A percentile compares a stretch with the other conserved stretches of the same genome.
Evolutionary conservation across 2,113 vertebrate species (phyloP).

Genomic region (Lates calcarifer): DNA sequence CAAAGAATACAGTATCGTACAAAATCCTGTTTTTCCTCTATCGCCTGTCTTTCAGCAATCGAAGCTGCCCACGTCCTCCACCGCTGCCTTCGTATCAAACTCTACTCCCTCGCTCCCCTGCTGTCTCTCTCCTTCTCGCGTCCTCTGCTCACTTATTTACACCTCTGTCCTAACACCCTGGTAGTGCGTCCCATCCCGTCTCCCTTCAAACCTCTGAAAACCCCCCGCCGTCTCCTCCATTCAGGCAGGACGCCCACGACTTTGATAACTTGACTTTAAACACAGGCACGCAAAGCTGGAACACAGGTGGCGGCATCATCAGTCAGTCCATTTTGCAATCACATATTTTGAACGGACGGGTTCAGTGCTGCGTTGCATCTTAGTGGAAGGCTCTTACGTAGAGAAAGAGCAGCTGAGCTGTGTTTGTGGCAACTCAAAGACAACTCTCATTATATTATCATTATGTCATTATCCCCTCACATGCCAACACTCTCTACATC

Average conservation of each 20-base stretch:
- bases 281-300: not conserved
- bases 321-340: too few species aligned
- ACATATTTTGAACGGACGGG: not conserved
- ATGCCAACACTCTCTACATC: not conserved
- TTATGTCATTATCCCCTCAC: not conserved
- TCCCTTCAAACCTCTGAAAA: slow-evolving; percentile 40
- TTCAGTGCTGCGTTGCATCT: not conserved
- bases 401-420: not conserved
- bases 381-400: too few species aligned
- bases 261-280: slow-evolving; percentile 34
- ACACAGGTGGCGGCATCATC: not conserved
- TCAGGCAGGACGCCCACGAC: not conserved
- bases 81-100: not conserved
- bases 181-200: slow-evolving; percentile 35
- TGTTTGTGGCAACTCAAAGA: not conserved
- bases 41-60: slow-evolving; percentile 39
- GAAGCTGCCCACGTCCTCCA: slow-evolving; percentile 31
- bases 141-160: slow-evolving; percentile 68
- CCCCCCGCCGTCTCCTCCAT: not conserved
- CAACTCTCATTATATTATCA: not conserved
- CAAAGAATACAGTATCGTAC: not conserved
- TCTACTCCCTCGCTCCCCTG: slow-evolving; percentile 39
- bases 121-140: slow-evolving; percentile 11
- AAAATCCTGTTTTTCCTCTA: not conserved
- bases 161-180: slow-evolving; percentile 53